Percentiles rank a stretch among this genome's conserved stretches.
Evolutionary conservation across 2,113 vertebrate species (phyloP).

Genomic region (Amphilophus citrinellus): DNA sequence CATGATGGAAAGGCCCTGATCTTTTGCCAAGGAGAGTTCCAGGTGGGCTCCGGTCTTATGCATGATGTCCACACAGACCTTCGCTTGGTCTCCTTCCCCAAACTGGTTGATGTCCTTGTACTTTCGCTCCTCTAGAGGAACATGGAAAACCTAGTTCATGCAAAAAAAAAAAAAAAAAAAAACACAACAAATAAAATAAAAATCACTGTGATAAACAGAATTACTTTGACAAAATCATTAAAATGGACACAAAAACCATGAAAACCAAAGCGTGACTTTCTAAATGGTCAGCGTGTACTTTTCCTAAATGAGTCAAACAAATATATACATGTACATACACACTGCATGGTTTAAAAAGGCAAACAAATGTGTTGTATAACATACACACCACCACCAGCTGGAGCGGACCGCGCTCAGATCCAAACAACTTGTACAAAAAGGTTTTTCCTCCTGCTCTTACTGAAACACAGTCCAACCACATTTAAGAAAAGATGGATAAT

Average conservation of each 20-base stretch:
- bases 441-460: not conserved
- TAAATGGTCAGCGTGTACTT: too few species aligned
- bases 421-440: not conserved
- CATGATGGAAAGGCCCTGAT: slow-evolving; percentile 99
- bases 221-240: not conserved
- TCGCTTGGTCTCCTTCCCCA: slow-evolving; percentile 98
- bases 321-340: too few species aligned
- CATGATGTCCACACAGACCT: slow-evolving; percentile 99
- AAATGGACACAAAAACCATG: not conserved
- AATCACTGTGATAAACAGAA: not conserved
- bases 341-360: not conserved
- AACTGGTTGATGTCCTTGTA: slow-evolving; percentile 99
- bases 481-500: not conserved
- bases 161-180: not conserved
- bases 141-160: slow-evolving; percentile 92
- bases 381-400: not conserved
- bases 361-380: not conserved
- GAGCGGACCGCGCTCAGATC: not conserved
- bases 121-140: slow-evolving; percentile 97
- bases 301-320: too few species aligned
- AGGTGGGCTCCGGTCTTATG: slow-evolving; percentile 97
- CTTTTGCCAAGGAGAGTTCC: slow-evolving; percentile 98
- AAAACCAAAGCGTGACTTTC: not conserved
- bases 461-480: not conserved
- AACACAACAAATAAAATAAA: not conserved